Percentiles rank a stretch among this genome's conserved stretches.
phyloP scores from a whole-genome alignment of 2,797 vertebrate genomes.

The Mico argentatus region DNA sequence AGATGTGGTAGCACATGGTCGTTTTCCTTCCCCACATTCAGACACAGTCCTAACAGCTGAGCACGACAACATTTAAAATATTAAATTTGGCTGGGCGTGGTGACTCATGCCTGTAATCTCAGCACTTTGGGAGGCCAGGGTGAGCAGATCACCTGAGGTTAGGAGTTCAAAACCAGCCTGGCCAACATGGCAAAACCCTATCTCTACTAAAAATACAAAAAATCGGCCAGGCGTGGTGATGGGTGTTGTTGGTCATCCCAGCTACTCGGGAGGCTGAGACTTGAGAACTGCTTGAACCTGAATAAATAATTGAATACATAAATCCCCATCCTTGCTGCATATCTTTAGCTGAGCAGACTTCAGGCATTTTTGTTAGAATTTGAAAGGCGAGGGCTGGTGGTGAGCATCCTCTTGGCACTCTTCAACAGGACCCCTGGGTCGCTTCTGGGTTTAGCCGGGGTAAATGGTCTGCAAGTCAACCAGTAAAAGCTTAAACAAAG shows the following conservation, averaged over 20 bases:
- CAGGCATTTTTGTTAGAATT: neutral
- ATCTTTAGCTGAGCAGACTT: neutral
- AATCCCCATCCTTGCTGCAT: fast-evolving
- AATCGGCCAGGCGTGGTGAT: no score
- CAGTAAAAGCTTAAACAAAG: neutral
- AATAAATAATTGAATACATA: neutral
- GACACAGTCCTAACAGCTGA: neutral
- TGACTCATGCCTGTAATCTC: no score
- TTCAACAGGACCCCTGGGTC: neutral
- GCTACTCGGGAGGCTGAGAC: no score
- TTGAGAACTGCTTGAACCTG: no score
- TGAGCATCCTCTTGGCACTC: no score
- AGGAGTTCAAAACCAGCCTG: no score
- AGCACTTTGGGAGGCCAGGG: no score
- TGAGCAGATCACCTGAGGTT: no score
- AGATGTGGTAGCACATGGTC: neutral
- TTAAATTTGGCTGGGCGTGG: neutral
- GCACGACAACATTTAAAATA: neutral
- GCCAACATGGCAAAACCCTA: no score
- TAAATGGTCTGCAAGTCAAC: neutral
- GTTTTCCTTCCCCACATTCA: no score
- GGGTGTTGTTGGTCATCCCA: no score
- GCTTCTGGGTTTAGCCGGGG: neutral
- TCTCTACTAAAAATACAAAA: no score
- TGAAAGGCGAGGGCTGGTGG: neutral